Conservation (phyloP, 2,888 invertebrate species). For the Acleris cristana region DNA sequence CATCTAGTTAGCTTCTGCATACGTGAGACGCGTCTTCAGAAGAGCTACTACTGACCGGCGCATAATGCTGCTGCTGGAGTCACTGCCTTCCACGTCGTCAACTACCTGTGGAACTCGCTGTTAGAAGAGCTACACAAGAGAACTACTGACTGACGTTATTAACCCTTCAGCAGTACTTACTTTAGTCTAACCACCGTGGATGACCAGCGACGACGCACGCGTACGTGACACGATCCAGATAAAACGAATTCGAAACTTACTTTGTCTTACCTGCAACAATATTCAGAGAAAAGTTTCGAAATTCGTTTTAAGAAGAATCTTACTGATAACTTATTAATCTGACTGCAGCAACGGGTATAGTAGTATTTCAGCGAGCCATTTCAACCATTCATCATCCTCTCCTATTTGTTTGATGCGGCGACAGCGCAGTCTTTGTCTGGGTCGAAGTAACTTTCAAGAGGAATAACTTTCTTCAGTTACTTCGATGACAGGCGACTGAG, state of each 20-base stretch:
- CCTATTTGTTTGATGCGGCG: slow-evolving; percentile 11
- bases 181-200: background rate
- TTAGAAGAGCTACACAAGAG: too few relatives aligned
- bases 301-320: slow-evolving; percentile 5
- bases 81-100: too few relatives aligned
- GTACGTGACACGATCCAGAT: background rate
- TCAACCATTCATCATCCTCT: background rate
- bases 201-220: background rate
- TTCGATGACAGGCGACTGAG: background rate
- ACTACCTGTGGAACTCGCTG: too few relatives aligned
- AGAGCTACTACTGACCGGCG: too few relatives aligned
- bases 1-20: too few relatives aligned
- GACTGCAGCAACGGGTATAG: slow-evolving; percentile 5
- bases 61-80: too few relatives aligned
- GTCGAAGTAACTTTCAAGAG: background rate
- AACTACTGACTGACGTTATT: too few relatives aligned
- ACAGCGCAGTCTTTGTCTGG: background rate
- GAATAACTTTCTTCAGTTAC: background rate
- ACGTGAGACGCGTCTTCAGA: too few relatives aligned
- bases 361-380: background rate
- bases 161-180: too few relatives aligned
- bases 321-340: background rate
- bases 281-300: slow-evolving; percentile 6
- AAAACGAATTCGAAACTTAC: background rate
- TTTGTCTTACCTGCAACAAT: background rate